Evolutionary conservation across 2,797 vertebrate species (phyloP).

Genomic region (Molossus alvarezi): DNA sequence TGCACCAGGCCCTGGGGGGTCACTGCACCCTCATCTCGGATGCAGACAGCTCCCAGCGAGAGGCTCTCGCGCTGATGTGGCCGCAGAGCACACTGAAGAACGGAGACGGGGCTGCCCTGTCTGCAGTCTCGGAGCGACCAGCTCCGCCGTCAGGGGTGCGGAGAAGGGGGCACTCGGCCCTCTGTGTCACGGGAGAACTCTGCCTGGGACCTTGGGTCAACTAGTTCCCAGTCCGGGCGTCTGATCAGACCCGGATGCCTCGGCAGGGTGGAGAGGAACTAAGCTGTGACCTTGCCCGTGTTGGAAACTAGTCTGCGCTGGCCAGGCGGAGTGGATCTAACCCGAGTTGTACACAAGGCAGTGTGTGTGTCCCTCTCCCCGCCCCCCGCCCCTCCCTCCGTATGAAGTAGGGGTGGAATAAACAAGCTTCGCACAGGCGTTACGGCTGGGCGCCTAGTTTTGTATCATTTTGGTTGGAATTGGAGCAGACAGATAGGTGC

Average conservation of each 20-base stretch:
- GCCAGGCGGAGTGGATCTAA: constrained; percentile 46
- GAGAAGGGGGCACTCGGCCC: background rate
- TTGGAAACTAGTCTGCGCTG: background rate
- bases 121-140: background rate
- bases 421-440: constrained; percentile 8
- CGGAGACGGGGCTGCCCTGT: background rate
- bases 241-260: background rate
- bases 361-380: background rate
- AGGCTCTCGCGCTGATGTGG: constrained; percentile 11
- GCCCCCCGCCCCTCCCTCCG: background rate
- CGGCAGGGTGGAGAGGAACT: constrained; percentile 3
- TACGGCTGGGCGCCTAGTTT: background rate
- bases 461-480: constrained; percentile 42
- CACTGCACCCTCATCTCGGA: constrained; percentile 58
- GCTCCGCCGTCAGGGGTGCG: background rate
- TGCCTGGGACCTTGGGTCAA: constrained; percentile 40
- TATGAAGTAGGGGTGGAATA: background rate
- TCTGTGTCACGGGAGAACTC: constrained; percentile 45
- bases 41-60: constrained; percentile 48
- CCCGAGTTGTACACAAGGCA: constrained; percentile 49
- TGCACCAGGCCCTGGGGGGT: constrained; percentile 50
- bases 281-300: background rate
- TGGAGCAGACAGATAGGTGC: background rate
- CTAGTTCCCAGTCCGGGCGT: constrained; percentile 19
- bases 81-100: constrained; percentile 52